Conservation (phyloP, 2,888 invertebrate species). For the Drosophila basisetae region DNA sequence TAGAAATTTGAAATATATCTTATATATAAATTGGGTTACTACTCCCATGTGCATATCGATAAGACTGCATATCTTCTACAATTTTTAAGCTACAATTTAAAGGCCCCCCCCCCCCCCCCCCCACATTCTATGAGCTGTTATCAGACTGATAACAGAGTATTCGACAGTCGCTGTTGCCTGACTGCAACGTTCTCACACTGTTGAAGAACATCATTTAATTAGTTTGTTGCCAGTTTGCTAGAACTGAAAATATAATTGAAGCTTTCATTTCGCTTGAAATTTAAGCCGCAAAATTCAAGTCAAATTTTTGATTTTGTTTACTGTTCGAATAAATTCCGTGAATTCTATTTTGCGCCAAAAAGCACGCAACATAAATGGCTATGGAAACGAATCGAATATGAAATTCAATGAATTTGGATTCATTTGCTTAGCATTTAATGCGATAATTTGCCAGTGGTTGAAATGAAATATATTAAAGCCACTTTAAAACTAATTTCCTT, state of each 20-base stretch:
- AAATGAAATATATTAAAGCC: slow-evolving; percentile 48
- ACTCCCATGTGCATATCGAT: not conserved
- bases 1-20: not conserved
- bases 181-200: not conserved
- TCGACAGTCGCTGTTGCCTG: not conserved
- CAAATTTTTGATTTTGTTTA: not conserved
- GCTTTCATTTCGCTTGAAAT: not conserved
- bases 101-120: too few species aligned
- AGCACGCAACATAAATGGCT: not conserved
- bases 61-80: not conserved
- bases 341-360: not conserved
- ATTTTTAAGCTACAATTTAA: not conserved
- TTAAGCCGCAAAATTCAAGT: not conserved
- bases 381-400: not conserved
- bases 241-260: not conserved
- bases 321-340: not conserved
- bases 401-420: slow-evolving; percentile 1
- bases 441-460: slow-evolving; percentile 1
- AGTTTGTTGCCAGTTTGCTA: not conserved
- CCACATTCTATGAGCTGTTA: not conserved
- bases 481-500: slow-evolving; percentile 64
- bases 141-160: not conserved
- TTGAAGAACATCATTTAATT: not conserved
- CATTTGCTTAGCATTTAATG: slow-evolving; percentile 7
- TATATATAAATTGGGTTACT: not conserved